Conservation (phyloP, 2,113 vertebrate genomes). For the Naja naja region DNA sequence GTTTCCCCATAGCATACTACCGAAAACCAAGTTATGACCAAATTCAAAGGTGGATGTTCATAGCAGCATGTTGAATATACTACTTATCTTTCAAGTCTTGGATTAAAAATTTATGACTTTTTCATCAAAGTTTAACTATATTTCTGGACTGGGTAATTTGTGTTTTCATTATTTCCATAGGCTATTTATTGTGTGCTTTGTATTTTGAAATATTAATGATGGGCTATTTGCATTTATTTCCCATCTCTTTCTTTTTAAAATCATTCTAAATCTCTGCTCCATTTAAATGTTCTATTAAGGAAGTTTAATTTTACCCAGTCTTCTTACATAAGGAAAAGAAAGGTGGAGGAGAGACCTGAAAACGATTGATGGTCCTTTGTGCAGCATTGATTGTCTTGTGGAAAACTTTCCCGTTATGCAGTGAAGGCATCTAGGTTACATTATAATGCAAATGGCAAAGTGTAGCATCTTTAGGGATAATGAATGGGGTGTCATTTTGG, state of each 20-base stretch:
- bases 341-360: not conserved
- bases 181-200: conserved; percentile 59
- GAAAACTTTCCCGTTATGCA: not conserved
- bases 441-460: not conserved
- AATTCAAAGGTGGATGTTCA: conserved; percentile 45
- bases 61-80: conserved; percentile 47
- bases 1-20: not conserved
- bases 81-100: conserved; percentile 47
- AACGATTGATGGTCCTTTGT: not conserved
- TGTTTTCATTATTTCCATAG: conserved; percentile 59
- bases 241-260: conserved; percentile 37
- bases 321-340: not conserved
- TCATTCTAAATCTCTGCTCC: conserved; percentile 40
- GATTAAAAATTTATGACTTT: conserved; percentile 66
- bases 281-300: conserved; percentile 42
- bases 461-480: not conserved
- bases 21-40: not conserved
- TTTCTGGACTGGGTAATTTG: conserved; percentile 56
- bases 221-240: conserved; percentile 45
- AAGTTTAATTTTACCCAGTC: conserved; percentile 37
- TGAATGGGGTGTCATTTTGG: not conserved
- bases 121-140: conserved; percentile 66
- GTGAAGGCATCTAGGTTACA: not conserved
- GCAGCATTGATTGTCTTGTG: not conserved
- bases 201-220: conserved; percentile 64